Percentiles rank a stretch among this genome's conserved stretches.
Evolutionary conservation across 2,888 invertebrate species (phyloP).

Genomic region (Micropterix aruncella): DNA sequence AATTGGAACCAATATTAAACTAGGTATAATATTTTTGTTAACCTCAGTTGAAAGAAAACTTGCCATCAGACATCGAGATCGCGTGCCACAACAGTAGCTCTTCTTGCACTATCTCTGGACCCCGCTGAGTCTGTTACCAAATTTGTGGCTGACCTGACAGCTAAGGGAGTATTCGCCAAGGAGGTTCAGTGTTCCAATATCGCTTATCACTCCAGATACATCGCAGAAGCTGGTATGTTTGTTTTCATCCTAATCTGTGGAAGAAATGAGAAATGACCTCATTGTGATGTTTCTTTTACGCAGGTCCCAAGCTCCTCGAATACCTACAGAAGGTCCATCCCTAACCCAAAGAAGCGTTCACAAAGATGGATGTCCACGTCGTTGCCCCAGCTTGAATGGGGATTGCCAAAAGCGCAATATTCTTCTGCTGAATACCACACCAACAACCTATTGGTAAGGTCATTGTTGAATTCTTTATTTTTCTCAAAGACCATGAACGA

Average conservation of each 20-base stretch:
- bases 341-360: conserved; percentile 41
- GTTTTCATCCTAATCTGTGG: too few relatives aligned
- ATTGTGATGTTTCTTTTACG: conserved; percentile 1
- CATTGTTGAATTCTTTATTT: too few relatives aligned
- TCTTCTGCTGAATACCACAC: conserved; percentile 66
- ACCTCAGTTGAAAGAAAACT: conserved; percentile 18
- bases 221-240: conserved; percentile 41
- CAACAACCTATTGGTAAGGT: conserved; percentile 50
- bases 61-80: conserved; percentile 50
- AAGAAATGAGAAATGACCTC: too few relatives aligned
- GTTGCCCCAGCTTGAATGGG: conserved; percentile 47
- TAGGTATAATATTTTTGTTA: too few relatives aligned
- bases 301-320: conserved; percentile 37
- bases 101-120: conserved; percentile 65
- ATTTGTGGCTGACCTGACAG: conserved; percentile 40
- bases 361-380: conserved; percentile 66
- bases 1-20: too few relatives aligned
- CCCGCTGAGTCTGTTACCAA: conserved; percentile 44
- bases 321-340: conserved; percentile 38
- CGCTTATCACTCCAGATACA: conserved; percentile 80
- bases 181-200: conserved; percentile 77
- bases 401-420: conserved; percentile 34
- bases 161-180: conserved; percentile 64
- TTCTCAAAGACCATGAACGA: too few relatives aligned
- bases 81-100: conserved; percentile 71